These are phyloP conservation scores for Chrysolina americana DNA, from an alignment of 2,888 invertebrate genomes.

Conservation along the genomic window DNA sequence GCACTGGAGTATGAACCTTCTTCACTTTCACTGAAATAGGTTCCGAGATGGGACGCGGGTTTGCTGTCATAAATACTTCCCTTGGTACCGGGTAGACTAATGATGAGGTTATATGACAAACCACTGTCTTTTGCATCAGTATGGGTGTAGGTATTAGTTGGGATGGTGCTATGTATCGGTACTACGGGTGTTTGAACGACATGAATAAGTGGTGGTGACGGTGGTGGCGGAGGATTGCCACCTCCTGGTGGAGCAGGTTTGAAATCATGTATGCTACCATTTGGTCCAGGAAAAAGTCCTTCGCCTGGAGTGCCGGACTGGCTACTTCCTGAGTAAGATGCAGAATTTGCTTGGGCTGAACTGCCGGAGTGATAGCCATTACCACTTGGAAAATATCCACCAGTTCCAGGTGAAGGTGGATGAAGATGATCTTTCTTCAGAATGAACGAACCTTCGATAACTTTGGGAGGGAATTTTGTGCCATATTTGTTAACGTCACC, in stretches of 20 bases:
- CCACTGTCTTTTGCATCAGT: conserved; percentile 26
- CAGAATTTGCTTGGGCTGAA: not conserved
- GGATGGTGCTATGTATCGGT: conserved; percentile 1
- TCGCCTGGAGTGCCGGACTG: conserved; percentile 39
- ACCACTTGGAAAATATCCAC: not conserved
- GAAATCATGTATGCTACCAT: conserved; percentile 54
- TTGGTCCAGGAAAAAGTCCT: conserved; percentile 55
- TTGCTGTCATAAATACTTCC: conserved; percentile 51
- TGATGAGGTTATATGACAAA: conserved; percentile 34
- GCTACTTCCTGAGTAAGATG: conserved; percentile 10
- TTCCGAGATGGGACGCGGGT: conserved; percentile 40
- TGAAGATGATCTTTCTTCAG: no score
- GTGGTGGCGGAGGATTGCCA: conserved; percentile 33
- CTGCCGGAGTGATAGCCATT: conserved; percentile 6
- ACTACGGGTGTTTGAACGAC: not conserved
- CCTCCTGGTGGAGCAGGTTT: conserved; percentile 50
- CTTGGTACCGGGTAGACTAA: conserved; percentile 48
- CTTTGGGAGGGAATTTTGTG: no score
- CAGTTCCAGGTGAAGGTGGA: no score
- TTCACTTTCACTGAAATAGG: conserved; percentile 15
- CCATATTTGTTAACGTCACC: no score
- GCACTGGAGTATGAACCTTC: not conserved
- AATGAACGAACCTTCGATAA: no score
- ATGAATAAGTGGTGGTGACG: conserved; percentile 2
- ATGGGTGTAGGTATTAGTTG: conserved; percentile 9